Conservation (phyloP, 1,140 invertebrate genomes). For the Drosophila kikkawai region DNA sequence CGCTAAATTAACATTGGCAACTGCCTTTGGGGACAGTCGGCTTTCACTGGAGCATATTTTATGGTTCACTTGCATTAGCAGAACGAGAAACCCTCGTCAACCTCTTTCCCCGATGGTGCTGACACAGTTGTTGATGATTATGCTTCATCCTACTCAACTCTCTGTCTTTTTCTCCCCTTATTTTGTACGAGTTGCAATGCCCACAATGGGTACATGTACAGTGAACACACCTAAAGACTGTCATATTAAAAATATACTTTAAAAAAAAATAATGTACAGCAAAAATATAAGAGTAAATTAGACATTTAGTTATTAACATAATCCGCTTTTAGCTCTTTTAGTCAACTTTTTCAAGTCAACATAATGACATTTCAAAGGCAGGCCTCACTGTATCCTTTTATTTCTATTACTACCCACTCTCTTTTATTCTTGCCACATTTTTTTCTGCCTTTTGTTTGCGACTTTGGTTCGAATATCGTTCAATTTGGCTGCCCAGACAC, state of each 20-base stretch:
- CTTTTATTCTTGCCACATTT: conserved; percentile 7
- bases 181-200: conserved; percentile 42
- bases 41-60: conserved; percentile 71
- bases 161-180: conserved; percentile 9
- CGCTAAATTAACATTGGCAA: conserved; percentile 53
- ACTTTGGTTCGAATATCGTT: conserved; percentile 44
- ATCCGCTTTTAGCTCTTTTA: no score
- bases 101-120: conserved; percentile 39
- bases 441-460: conserved; percentile 12
- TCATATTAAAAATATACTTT: no score
- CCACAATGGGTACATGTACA: conserved; percentile 17
- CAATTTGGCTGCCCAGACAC: conserved; percentile 63
- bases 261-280: no score
- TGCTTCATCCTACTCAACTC: conserved; percentile 29
- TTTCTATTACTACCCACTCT: not conserved
- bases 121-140: conserved; percentile 66
- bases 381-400: conserved; percentile 20
- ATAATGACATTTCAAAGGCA: not conserved
- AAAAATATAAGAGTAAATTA: no score
- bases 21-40: conserved; percentile 41
- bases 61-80: conserved; percentile 76
- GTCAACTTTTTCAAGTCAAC: no score
- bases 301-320: no score
- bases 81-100: conserved; percentile 4
- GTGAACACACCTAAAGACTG: not conserved